phyloP scores from a whole-genome alignment of 2,888 invertebrate genomes.

The Smittia sp. region DNA sequence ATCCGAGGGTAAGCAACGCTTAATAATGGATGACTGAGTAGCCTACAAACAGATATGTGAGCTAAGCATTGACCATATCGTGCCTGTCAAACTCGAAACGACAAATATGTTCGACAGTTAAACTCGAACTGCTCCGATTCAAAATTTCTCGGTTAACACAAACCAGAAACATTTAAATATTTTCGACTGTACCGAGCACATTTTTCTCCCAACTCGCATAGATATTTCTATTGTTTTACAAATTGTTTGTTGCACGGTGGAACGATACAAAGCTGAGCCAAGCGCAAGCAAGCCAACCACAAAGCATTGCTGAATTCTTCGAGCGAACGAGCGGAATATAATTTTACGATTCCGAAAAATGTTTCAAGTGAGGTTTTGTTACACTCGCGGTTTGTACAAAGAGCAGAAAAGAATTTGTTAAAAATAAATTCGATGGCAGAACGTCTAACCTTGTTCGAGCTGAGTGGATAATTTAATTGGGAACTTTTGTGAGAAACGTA shows the following conservation, averaged over 20 bases:
- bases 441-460: no score
- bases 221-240: neutral
- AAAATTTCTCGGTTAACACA: neutral
- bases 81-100: no score
- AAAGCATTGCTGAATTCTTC: neutral
- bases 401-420: neutral
- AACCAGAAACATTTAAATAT: neutral
- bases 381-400: neutral
- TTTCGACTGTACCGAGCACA: neutral
- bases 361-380: neutral
- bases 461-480: no score
- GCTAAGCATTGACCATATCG: no score
- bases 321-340: neutral
- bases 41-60: no score
- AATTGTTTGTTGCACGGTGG: neutral
- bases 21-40: no score
- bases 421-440: no score
- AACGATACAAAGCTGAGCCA: neutral
- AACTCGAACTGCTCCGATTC: no score
- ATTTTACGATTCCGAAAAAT: neutral
- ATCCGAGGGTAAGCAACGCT: no score
- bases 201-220: neutral
- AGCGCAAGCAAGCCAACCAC: neutral
- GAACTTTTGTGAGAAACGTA: no score
- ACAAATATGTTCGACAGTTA: no score